These are phyloP conservation scores for Jaculus jaculus DNA, from an alignment of 2,113 vertebrate species.

Conservation along the genomic window DNA sequence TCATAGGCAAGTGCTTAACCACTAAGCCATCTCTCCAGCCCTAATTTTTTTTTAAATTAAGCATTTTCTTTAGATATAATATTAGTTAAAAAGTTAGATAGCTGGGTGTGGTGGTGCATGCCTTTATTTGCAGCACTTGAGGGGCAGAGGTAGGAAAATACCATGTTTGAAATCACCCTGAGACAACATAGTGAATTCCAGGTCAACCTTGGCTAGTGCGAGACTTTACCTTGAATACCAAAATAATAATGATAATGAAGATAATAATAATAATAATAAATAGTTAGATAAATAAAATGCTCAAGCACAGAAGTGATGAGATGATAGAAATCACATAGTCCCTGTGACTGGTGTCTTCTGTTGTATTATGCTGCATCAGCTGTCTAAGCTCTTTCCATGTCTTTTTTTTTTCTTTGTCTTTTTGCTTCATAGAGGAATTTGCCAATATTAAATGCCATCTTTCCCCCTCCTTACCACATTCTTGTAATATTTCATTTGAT, in stretches of 20 bases:
- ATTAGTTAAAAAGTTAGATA: background rate
- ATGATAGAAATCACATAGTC: background rate
- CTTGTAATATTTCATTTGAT: background rate
- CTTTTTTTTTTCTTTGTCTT: background rate
- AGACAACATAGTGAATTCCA: too few species aligned
- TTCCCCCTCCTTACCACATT: accelerated
- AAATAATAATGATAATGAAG: too few species aligned
- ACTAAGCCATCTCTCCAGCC: too few species aligned
- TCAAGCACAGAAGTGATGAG: background rate
- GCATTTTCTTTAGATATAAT: slow-evolving; percentile 27
- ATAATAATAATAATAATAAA: background rate
- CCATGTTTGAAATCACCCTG: too few species aligned
- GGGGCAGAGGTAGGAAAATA: too few species aligned
- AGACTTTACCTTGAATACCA: too few species aligned
- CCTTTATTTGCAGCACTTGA: too few species aligned
- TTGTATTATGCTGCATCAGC: background rate
- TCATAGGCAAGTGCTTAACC: too few species aligned
- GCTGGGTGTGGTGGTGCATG: too few species aligned
- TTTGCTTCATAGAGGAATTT: background rate
- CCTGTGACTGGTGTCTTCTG: background rate
- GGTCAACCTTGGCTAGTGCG: too few species aligned
- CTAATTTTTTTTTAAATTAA: too few species aligned
- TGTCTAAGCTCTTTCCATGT: background rate
- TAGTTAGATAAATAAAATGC: background rate
- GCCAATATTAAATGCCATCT: background rate